Evolutionary conservation across 2,113 vertebrate species (phyloP), one percentile per base, ranked within the genome.

Genomic region (Solea solea): DNA sequence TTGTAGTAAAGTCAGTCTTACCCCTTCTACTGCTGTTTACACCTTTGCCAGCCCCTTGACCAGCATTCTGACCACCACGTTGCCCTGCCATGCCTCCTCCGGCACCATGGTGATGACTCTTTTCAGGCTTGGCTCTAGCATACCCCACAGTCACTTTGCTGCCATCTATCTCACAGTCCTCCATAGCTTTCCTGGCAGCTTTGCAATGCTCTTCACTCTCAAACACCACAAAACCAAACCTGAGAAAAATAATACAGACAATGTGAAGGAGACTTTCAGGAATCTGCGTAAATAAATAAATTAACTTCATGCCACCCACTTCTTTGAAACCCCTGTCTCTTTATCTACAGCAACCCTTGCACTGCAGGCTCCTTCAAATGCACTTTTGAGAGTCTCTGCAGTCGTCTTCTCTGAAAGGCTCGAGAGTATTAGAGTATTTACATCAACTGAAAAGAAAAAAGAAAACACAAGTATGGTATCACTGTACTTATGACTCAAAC

Each of bases 211-310:
- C 95, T 13, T 96, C 89, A 4, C 86, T 94, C 58, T 94, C 93
- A 80, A 98, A 98, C 68, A 95, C 95, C 65, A 99, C 96, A 90
- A 98, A 99, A 1, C 97, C 97, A 71, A 95, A 98, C 74, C 97
- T 98, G 75, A 78, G 3, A 7, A 48, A 74, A 9, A 70, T 5
- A 0, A 40, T 13, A 0, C 13, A 21, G 39, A 52, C n/a, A 8
- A 16, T 8, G 9, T 54, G 5, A 16, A 9, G 21, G 2, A 40
- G 9, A 46, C 2, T n/a, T 39, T 7, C 14, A 54, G 15, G 15
- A 57, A 58, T 13, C 14, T 48, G 7, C 1, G 6, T 9, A 48
- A 52, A 14, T 27, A 25, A 8, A 46, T 54, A 28, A 11, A 10
- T 27, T 1, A 25, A 14, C 4, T 42, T 55, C 0, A 21, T 25